These are phyloP conservation scores for Melanitta fusca DNA, from an alignment of 2,797 vertebrate genomes.

Conservation along the genomic window DNA sequence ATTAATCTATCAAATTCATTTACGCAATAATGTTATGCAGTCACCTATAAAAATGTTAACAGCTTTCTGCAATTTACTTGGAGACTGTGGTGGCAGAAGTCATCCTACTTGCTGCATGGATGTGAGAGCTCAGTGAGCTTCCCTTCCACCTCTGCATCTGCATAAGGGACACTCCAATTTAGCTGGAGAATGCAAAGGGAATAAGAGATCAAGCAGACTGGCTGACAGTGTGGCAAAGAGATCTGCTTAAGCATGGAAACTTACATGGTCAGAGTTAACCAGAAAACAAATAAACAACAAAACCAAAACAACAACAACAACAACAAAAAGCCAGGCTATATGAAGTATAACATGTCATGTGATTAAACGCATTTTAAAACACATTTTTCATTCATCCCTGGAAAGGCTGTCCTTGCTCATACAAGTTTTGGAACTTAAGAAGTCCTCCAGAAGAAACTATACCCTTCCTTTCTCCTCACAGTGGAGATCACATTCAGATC, in stretches of 20 bases:
- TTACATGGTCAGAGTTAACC: neutral
- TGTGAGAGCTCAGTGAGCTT: neutral
- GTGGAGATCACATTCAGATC: neutral
- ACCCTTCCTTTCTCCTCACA: neutral
- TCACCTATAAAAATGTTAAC: slow-evolving; percentile 37
- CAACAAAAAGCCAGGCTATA: neutral
- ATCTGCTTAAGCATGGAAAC: neutral
- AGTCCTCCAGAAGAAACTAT: neutral
- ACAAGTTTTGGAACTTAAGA: neutral
- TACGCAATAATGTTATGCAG: neutral
- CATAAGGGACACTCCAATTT: neutral
- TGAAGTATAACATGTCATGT: neutral
- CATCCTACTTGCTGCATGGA: neutral
- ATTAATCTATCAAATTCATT: slow-evolving; percentile 32
- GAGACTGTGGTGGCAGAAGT: neutral
- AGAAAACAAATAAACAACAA: neutral
- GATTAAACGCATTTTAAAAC: neutral
- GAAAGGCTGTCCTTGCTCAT: neutral
- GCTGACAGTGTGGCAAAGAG: neutral
- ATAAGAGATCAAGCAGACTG: neutral
- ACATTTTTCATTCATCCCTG: neutral
- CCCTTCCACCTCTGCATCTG: neutral
- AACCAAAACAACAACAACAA: no score
- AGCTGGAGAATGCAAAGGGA: neutral
- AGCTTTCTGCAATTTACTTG: slow-evolving; percentile 18